Evolutionary conservation across 2,888 invertebrate genomes (phyloP), one percentile per base, ranked within the genome.

Genomic region (Helicoverpa assulta): DNA sequence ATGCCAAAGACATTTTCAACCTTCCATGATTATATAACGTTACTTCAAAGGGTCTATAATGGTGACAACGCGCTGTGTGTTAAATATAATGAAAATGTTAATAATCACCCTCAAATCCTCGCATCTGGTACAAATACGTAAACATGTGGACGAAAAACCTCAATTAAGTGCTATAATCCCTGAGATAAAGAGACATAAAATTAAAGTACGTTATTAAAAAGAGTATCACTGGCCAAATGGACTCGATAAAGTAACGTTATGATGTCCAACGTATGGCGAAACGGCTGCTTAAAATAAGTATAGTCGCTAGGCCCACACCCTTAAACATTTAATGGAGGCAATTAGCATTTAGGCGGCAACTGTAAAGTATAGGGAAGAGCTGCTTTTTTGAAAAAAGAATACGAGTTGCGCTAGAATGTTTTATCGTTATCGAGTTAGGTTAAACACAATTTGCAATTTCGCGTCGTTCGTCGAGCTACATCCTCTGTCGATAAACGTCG

Each of bases 141-240:
- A 85, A 86, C 85, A 89, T 88, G 81, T 86, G 85, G 83, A 85
- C 78, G 84, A 90, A 91, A 93, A 90, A 90, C 87, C 87, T 87
- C 90, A 91, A 92, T 93, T 92, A 91, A 89, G 89, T 85, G 83
- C 87, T 85, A 87, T 91, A 92, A 92, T 89, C 87, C 86, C 83
- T 80, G 88, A 91, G 91, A 93, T 93, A 93, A 90, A 89, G 88
- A 90, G 90, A 90, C 92, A 92, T 94, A 91, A 94, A 93, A 93
- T 91, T 93, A 91, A 95, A 94, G 91, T 87, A 93, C 89, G 92
- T 88, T 93, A 93, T 94, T 93, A 94, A 94, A 94, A 94, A 93
- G 90, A 92, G 90, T 88, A 91, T 91, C 89, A 88, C 87, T 86
- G 85, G 93, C 92, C 94, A 93, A 94, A 94, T 93, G 92, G 90